Evolutionary conservation across 2,888 invertebrate genomes (phyloP), one percentile per base, ranked within the genome.

Genomic region (Trichopoda pennipes): DNA sequence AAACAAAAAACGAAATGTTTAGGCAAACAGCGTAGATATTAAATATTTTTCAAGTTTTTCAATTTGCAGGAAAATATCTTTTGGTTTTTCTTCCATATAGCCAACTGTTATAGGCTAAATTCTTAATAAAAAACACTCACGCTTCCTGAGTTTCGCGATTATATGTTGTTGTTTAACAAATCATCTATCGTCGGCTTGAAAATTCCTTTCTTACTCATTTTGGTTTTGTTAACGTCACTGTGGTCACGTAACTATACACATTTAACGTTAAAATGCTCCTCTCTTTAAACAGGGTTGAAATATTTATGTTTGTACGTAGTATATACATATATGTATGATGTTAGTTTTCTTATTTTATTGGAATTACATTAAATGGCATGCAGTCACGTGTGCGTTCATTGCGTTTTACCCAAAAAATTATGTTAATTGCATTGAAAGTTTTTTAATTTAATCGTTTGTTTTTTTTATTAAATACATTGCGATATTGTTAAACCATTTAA

Each of bases 371-470:
- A 70, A 49, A 55, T 17, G 64, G 28, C 70, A 72, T 60, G 32
- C 9, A 32, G 72, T 66, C 73, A 73, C 63, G 56, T 74, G 73
- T 55, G 63, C 44, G 12, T 64, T 47, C 47, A 64, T 49, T 60
- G 69, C 74, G 19, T 80, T 74, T 63, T 35, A n/a, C 49, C 49
- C 63, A 56, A 74, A 74, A 73, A 60, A 44, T 16, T 35, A 38
- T 70, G 53, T 19, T 61, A 64, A 70, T 78, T 78, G 23, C 17
- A 35, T 17, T 68, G 10, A 61, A 38, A 72, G 51, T 49, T 35
- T 14, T 61, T 69, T 7, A 28, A 4, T 28, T 28, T 4, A 28
- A 4, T 38, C n/a, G n/a, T n/a, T n/a, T n/a, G n/a, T n/a, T 35
- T 70, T 28, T 17, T 38, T 9, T 38, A 72, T 17, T 17, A 17